Base-by-base conservation (phyloP, 2,797 vertebrate species). In the Acrossocheilus wenchowensis region DNA sequence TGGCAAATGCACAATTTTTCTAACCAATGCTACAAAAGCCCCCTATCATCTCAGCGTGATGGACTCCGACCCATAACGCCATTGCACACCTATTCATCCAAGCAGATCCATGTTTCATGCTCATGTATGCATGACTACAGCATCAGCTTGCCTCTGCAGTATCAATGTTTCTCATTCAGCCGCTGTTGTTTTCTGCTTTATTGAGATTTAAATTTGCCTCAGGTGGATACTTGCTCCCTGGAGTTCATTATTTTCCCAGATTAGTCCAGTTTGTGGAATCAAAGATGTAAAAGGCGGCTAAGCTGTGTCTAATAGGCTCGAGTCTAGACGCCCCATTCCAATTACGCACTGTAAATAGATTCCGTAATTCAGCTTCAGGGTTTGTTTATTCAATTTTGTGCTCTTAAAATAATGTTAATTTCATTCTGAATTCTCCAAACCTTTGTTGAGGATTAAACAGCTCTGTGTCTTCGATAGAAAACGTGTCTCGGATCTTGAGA, bases 311-410 rank as follows among this genome's bases (percentile, higher is more conserved):
- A 95, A 95, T 95, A 94, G 94, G 92, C 93, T 94, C 3, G 93
- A 92, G 94, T 94, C 94, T 94, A 94, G 94, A 94, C 93, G 90
- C 90, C 94, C 93, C 94, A 91, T 94, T 92, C 93, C 95, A 96
- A 96, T 96, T 95, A 96, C 91, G 92, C 93, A 94, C 92, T 94
- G 94, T 95, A 95, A 96, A 95, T 95, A 95, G 91, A 95, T 95
- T 92, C 91, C 88, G 90, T 89, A 90, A 93, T 93, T 93, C 92
- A 90, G 93, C 92, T 94, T 88, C 90, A 90, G 92, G 94, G 92
- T 91, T 94, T 94, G 93, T 95, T 95, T 95, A 93, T 94, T 95
- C 93, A 92, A 92, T 95, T 94, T 91, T 91, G 89, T 92, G 92
- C 92, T 82, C 64, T 78, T 26, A 85, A 57, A 86, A 84, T 86